phyloP scores from a whole-genome alignment of 1,140 invertebrate genomes.

The Tachypleus tridentatus region DNA sequence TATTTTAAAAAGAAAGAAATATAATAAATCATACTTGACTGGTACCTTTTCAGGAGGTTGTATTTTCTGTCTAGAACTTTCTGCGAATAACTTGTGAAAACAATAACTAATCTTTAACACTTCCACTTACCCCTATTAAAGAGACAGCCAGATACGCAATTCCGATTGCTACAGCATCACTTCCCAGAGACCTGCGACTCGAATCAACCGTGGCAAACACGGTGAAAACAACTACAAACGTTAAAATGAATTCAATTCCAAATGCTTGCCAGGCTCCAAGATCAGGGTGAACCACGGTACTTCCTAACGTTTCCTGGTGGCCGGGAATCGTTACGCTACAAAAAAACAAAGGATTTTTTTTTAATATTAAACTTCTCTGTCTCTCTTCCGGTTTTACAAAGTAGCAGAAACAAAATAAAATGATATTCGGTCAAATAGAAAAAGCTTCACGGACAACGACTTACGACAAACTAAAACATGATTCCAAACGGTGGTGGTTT shows the following conservation, averaged over 20 bases:
- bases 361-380: too few species aligned
- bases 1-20: too few species aligned
- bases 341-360: constrained; percentile 29
- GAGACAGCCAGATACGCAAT: constrained; percentile 73
- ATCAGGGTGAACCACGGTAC: constrained; percentile 44
- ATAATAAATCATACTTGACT: too few species aligned
- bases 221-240: constrained; percentile 65
- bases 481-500: too few species aligned
- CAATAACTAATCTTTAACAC: not conserved
- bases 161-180: constrained; percentile 46
- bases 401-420: too few species aligned
- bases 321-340: constrained; percentile 49
- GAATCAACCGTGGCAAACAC: constrained; percentile 43
- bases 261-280: constrained; percentile 54
- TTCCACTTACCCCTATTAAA: constrained; percentile 66
- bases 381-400: too few species aligned
- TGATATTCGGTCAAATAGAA: too few species aligned
- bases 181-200: constrained; percentile 32
- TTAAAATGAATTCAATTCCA: constrained; percentile 65
- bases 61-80: too few species aligned
- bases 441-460: too few species aligned
- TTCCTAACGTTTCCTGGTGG: constrained; percentile 44
- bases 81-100: too few species aligned
- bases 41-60: too few species aligned
- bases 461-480: too few species aligned